Base-by-base conservation (phyloP, 2,888 invertebrate genomes). In the Protonemura montana region DNA sequence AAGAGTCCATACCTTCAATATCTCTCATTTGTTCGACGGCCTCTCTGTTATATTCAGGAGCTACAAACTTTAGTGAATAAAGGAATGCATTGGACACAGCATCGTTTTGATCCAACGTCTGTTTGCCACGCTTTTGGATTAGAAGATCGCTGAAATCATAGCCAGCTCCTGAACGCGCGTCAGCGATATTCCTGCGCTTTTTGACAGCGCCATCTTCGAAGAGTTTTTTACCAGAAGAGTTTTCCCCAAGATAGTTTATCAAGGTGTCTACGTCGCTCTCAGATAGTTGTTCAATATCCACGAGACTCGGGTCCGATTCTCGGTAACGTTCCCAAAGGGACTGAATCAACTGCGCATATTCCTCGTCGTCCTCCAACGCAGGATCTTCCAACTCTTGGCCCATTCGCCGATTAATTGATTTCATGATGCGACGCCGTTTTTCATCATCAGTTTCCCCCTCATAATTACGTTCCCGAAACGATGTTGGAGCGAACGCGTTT, bases 261-360 rank as follows among this genome's bases (percentile, higher is more conserved):
- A 90, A 87, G 25, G 89, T 89, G 77, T 87, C 89, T 0, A 89
- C 88, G 59, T 89, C 89, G 28, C 87, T 88, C 25, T 89, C 88
- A 10, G 88, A 87, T 0, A 90, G 86, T 21, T 89, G 88, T 82
- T 89, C 89, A 27, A 89, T 88, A 42, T 89, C 89, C 7, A 87
- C 85, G 5, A 76, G 76, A 2, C 86, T 59, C 5, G 91, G 91
- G 87, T 92, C 92, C 85, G 91, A 91, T 85, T 91, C 92, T 89
- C 93, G 93, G 89, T 94, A 94, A 89, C 93, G 93, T 41, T 93
- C 92, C 93, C 93, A 94, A 13, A 94, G 91, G 88, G 93, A 92
- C 86, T 93, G 92, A 82, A 94, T 89, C 27, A 94, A 91, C 81
- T 93, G 90, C 6, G 93, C 92, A 89, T 94, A 94, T 88, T 93